Conservation (phyloP, 1,140 invertebrate species). For the Mizuhopecten yessoensis region DNA sequence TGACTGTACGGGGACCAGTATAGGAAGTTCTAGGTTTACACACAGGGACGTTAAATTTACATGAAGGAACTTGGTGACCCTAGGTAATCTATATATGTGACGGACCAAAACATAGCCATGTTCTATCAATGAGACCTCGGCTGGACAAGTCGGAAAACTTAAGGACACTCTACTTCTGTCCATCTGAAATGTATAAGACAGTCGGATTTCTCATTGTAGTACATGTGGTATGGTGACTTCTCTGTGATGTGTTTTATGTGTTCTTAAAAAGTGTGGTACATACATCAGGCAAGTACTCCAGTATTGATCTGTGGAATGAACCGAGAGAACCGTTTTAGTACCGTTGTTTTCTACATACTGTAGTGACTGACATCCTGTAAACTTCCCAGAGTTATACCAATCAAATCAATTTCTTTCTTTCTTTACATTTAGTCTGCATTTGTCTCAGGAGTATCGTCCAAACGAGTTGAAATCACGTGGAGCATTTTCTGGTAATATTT, state of each 20-base stretch:
- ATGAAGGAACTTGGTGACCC: conserved; percentile 6
- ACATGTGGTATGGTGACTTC: too few species aligned
- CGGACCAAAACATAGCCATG: not conserved
- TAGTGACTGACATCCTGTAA: not conserved
- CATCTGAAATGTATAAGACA: too few species aligned
- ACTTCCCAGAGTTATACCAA: not conserved
- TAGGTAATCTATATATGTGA: not conserved
- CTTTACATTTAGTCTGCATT: not conserved
- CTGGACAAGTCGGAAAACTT: not conserved
- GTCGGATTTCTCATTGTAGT: too few species aligned
- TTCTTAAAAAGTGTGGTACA: too few species aligned
- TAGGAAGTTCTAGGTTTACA: not conserved
- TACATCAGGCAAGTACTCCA: not conserved
- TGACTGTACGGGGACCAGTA: not conserved
- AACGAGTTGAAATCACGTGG: not conserved
- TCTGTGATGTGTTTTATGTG: too few species aligned
- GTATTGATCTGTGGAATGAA: not conserved
- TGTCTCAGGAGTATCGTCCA: not conserved
- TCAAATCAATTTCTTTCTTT: not conserved
- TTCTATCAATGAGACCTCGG: not conserved
- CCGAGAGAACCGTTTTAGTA: not conserved
- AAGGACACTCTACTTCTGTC: not conserved
- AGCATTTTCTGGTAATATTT: not conserved
- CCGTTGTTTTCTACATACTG: not conserved
- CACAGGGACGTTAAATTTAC: not conserved